Conservation (phyloP, 2,888 invertebrate genomes). For the Leucophenga maculata region DNA sequence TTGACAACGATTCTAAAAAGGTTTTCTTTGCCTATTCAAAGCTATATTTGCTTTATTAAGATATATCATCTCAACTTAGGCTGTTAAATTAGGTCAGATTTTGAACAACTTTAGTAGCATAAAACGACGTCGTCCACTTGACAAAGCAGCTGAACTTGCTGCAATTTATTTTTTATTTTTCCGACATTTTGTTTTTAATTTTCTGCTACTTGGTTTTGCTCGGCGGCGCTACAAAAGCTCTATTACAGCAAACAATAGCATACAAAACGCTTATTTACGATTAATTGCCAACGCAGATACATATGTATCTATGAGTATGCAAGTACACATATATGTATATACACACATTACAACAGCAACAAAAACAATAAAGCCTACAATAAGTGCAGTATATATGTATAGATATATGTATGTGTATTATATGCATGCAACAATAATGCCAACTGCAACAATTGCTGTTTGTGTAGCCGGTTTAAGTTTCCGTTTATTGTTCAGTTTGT, state of each 20-base stretch:
- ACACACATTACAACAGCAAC: neutral
- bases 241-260: slow-evolving; percentile 27
- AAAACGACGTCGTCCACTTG: slow-evolving; percentile 32
- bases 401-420: no score
- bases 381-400: slow-evolving; percentile 15
- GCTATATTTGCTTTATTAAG: no score
- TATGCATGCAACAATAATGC: slow-evolving; percentile 29
- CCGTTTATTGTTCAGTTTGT: slow-evolving; percentile 60
- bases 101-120: neutral
- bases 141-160: slow-evolving; percentile 33
- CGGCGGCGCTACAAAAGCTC: slow-evolving; percentile 5
- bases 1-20: no score
- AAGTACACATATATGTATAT: neutral
- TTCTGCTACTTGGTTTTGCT: slow-evolving; percentile 16
- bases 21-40: no score
- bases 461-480: slow-evolving; percentile 52
- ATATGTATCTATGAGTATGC: neutral
- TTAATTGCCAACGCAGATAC: slow-evolving; percentile 66
- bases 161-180: slow-evolving; percentile 12
- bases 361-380: slow-evolving; percentile 25
- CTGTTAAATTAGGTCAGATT: neutral
- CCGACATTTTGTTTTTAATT: slow-evolving; percentile 14
- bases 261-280: slow-evolving; percentile 59
- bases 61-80: neutral
- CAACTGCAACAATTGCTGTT: slow-evolving; percentile 32